phyloP scores from a whole-genome alignment of 2,113 vertebrate genomes.

The Nibea albiflora region DNA sequence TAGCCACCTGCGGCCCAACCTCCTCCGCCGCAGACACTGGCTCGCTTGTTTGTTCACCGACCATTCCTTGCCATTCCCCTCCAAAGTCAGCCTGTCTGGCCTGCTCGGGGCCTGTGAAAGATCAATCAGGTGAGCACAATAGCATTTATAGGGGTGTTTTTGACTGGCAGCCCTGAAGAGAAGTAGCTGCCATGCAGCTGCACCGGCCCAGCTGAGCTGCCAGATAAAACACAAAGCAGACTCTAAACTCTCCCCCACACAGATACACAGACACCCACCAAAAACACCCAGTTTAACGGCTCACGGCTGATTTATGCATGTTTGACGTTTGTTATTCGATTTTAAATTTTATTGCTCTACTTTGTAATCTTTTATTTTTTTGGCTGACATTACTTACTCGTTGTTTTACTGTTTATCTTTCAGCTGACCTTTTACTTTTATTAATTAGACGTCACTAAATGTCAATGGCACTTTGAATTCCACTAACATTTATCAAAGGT shows the following conservation, averaged over 20 bases:
- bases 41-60: constrained; percentile 81
- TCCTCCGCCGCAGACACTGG: constrained; percentile 77
- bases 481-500: neutral
- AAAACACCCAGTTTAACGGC: neutral
- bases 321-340: neutral
- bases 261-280: neutral
- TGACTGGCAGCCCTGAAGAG: constrained; percentile 70
- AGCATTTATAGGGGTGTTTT: constrained; percentile 82
- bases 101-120: constrained; percentile 73
- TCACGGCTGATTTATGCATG: neutral
- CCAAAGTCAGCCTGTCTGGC: constrained; percentile 77
- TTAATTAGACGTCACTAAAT: neutral
- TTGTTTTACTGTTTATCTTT: neutral
- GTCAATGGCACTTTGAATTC: neutral
- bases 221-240: constrained; percentile 77
- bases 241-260: constrained; percentile 44
- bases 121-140: constrained; percentile 86
- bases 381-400: neutral
- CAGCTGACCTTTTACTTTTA: neutral
- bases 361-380: neutral
- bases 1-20: constrained; percentile 83
- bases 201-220: constrained; percentile 78
- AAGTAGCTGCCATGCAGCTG: constrained; percentile 81
- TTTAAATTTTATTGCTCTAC: neutral
- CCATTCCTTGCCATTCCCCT: constrained; percentile 70